Conservation (phyloP, 2,113 vertebrate species). For the Spilogale gracilis region DNA sequence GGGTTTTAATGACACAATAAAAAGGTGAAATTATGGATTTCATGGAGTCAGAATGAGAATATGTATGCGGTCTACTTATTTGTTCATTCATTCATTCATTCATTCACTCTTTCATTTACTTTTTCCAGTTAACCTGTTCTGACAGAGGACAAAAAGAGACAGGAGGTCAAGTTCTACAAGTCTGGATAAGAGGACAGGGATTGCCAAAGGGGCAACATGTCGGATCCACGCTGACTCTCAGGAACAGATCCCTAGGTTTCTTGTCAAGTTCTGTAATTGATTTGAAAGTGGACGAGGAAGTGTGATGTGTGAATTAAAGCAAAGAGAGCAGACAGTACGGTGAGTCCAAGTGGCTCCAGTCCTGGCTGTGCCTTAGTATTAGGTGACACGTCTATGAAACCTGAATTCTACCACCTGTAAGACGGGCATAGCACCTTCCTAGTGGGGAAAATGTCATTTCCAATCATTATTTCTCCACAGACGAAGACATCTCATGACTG, state of each 20-base stretch:
- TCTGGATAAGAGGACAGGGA: neutral
- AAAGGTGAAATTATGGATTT: neutral
- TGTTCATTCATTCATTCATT: neutral
- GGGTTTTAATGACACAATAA: neutral
- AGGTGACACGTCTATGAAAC: fast-evolving
- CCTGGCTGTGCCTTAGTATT: neutral
- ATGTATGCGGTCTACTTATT: neutral
- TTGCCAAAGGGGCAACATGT: neutral
- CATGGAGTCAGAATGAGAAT: neutral
- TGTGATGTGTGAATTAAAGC: neutral
- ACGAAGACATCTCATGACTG: neutral
- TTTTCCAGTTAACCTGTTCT: neutral
- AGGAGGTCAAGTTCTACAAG: neutral
- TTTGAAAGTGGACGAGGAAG: neutral
- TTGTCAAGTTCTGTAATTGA: neutral
- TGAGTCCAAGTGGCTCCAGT: neutral
- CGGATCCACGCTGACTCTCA: neutral
- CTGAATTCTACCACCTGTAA: neutral
- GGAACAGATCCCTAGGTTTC: neutral
- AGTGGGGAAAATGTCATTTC: neutral
- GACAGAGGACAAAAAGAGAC: neutral
- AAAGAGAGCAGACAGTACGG: neutral
- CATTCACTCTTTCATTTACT: neutral
- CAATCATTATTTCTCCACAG: neutral
- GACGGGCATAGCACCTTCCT: too few relatives aligned